Evolutionary conservation across 2,797 vertebrate species (phyloP), one percentile per base, ranked within the genome.

Genomic region (Naso thynnoides): DNA sequence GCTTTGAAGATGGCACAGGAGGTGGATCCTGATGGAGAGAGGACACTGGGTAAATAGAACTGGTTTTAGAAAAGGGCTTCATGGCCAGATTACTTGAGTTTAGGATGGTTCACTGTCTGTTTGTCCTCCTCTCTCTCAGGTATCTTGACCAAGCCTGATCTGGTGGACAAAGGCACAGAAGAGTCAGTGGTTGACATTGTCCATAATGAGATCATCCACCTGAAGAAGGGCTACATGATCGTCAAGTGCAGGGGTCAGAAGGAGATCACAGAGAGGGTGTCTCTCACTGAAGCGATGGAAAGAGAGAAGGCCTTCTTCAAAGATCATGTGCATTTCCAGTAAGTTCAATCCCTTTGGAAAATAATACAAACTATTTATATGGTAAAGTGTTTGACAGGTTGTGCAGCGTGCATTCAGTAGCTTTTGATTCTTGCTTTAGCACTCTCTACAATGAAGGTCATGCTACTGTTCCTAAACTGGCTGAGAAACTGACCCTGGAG

Each of bases 191-290:
- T 98, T 0, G 91, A 95, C 0, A 90, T 97, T 23, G 66, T 96
- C 2, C 82, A 60, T 26, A 98, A 98, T 69, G 79, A 89, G 0
- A 67, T 96, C 39, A 89, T 95, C 80, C 89, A 76, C 45, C 94
- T 98, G 54, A 93, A 85, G 62, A 98, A 97, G 81, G 97, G 97
- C 65, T 98, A 98, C 93, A 97, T 96, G 96, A 90, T 99, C 0
- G 96, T 99, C 58, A 96, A 72, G 86, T 98, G 97, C 77, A 90
- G 96, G 1, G 96, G 96, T 36, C 97, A 99, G 88, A 90, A 95
- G 89, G 97, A 97, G 72, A 96, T 98, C 73, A 87, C 82, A 7
- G 83, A 95, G 4, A 88, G 73, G 0, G 21, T 96, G 66, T 87
- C 93, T 59, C 92, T 97, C 9, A 26, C 79, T 0, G 64, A 94